Evolutionary conservation across 2,797 vertebrate species (phyloP).

Genomic region (Pipistrellus pipistrellus): DNA sequence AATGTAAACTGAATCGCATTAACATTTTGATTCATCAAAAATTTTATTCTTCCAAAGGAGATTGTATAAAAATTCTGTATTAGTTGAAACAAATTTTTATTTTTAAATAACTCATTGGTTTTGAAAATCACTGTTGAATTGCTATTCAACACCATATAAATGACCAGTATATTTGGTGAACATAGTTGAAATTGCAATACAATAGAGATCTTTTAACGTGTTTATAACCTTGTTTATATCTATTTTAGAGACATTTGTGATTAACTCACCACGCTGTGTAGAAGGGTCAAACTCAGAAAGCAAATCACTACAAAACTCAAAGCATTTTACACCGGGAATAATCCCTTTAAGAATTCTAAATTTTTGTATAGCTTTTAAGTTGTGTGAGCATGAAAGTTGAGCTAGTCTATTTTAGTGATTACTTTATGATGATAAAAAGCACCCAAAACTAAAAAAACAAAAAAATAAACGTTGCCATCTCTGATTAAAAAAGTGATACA

Average conservation of each 20-base stretch:
- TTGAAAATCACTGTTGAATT: conserved; percentile 44
- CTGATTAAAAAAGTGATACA: neutral
- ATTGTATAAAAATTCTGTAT: conserved; percentile 33
- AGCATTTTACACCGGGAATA: neutral
- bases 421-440: neutral
- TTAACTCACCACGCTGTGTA: neutral
- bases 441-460: neutral
- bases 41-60: conserved; percentile 38
- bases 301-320: conserved; percentile 28
- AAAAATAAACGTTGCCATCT: neutral
- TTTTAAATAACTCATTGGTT: conserved; percentile 8
- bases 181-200: neutral
- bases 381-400: neutral
- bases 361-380: neutral
- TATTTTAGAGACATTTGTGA: conserved; percentile 7
- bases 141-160: neutral
- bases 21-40: neutral
- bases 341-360: neutral
- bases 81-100: neutral
- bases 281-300: conserved; percentile 11
- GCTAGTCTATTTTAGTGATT: neutral
- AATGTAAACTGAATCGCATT: neutral
- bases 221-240: neutral
- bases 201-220: neutral
- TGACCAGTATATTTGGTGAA: neutral